These are phyloP conservation scores for Diachasmimorpha longicaudata DNA, from an alignment of 1,140 invertebrate species.

Conservation along the genomic window DNA sequence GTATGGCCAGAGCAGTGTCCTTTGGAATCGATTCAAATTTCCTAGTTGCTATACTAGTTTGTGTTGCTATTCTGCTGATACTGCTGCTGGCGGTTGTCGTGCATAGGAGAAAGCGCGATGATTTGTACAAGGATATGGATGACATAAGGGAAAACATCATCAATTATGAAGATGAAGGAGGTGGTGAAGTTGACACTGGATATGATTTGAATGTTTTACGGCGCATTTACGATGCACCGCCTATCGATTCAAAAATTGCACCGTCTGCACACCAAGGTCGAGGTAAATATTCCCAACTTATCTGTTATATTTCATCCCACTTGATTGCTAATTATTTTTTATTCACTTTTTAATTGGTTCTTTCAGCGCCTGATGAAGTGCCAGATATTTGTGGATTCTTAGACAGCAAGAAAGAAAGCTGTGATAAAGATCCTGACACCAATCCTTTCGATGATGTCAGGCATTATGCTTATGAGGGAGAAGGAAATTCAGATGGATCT, in stretches of 20 bases:
- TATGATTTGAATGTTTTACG: slow-evolving; percentile 93
- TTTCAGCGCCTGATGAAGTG: slow-evolving; percentile 64
- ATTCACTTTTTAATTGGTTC: background rate
- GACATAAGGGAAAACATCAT: slow-evolving; percentile 97
- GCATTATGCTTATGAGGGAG: slow-evolving; percentile 96
- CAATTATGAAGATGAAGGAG: slow-evolving; percentile 96
- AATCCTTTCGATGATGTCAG: slow-evolving; percentile 93
- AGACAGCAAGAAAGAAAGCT: slow-evolving; percentile 85
- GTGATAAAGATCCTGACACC: slow-evolving; percentile 88
- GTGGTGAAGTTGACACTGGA: slow-evolving; percentile 92
- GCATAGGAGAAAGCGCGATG: slow-evolving; percentile 82
- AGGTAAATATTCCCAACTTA: slow-evolving; percentile 38
- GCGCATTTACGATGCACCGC: slow-evolving; percentile 69
- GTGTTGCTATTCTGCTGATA: slow-evolving; percentile 78
- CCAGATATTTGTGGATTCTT: slow-evolving; percentile 92
- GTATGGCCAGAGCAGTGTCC: slow-evolving; percentile 74
- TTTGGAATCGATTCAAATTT: slow-evolving; percentile 85
- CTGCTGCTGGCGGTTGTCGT: slow-evolving; percentile 86
- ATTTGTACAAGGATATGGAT: slow-evolving; percentile 90
- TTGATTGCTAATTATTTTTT: background rate
- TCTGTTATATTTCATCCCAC: background rate
- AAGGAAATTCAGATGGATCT: slow-evolving; percentile 89
- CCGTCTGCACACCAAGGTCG: slow-evolving; percentile 52
- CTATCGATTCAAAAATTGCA: slow-evolving; percentile 59
- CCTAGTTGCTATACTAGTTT: slow-evolving; percentile 82